Evolutionary conservation across 2,888 invertebrate species (phyloP).

Genomic region (Pseudococcus longispinus): DNA sequence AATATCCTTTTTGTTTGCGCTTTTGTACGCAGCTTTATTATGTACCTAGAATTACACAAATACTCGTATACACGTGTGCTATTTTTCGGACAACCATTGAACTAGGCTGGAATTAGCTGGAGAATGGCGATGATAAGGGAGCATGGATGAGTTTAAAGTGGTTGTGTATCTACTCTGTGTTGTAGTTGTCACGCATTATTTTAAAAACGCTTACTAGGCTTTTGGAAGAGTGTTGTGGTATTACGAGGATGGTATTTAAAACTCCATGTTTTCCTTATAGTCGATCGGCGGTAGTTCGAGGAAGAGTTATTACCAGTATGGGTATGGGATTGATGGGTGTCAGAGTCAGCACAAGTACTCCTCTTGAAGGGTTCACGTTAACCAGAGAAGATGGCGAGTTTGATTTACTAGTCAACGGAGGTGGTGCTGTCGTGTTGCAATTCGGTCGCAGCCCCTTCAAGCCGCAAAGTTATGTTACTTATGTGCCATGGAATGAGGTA

Average conservation of each 20-base stretch:
- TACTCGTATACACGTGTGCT: background rate
- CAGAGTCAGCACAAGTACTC: constrained; percentile 89
- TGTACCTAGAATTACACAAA: background rate
- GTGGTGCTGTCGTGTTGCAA: constrained; percentile 92
- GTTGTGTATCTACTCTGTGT: background rate
- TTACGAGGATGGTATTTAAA: background rate
- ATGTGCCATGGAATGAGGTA: constrained; percentile 96
- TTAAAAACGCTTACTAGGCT: constrained; percentile 25
- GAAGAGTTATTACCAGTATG: constrained; percentile 88
- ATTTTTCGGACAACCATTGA: background rate
- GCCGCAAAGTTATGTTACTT: constrained; percentile 84
- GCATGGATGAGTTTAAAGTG: background rate
- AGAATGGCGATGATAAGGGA: background rate
- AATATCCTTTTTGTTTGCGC: constrained; percentile 51
- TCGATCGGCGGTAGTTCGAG: constrained; percentile 95
- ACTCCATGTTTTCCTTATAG: constrained; percentile 65
- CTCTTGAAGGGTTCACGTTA: constrained; percentile 94
- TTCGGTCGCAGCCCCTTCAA: constrained; percentile 92
- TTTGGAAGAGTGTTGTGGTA: background rate
- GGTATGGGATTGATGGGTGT: constrained; percentile 95
- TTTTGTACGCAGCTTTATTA: constrained; percentile 48
- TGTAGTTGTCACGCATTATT: background rate
- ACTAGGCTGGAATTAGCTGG: background rate
- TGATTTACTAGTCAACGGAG: constrained; percentile 98
- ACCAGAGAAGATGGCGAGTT: constrained; percentile 95